Evolutionary conservation across 2,113 vertebrate species (phyloP), one percentile per base, ranked within the genome.

Genomic region (Saguinus imperator): DNA sequence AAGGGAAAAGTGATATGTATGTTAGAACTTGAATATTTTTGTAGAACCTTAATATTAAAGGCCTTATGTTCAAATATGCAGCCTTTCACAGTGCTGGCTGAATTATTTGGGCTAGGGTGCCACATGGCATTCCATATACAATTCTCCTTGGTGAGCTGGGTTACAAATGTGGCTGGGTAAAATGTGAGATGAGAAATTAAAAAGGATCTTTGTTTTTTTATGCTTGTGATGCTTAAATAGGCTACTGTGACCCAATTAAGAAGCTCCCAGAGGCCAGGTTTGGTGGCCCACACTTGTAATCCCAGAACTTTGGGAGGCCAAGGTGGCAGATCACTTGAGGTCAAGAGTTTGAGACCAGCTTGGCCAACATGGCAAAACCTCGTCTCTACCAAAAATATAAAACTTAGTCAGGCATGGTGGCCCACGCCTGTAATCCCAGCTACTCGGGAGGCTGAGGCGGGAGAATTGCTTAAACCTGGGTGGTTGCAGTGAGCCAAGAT

Each of bases 1-100:
- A 50, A 96, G 8, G 16, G 40, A 12, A 45, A 79, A 43, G 40
- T 29, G 43, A 45, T 35, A 23, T 11, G 5, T 27, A 5, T 61
- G 45, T 70, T 66, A 40, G 75, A 64, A 84, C 16, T 37, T 89
- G 48, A 92, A 55, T 90, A 48, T 84, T 94, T 91, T 52, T 93
- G 32, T 83, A 73, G 94, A 86, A 86, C 55, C 32, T 52, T 86
- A 79, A 40, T 64, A 25, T 25, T 43, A 82, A 93, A 48, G n/a
- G 9, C 27, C 27, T 85, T 27, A 1, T 11, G 16, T 76, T 92
- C 45, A 29, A 17, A 92, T 64, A 16, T 35, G 20, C 61, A 87
- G 35, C 35, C 52, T 55, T 83, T 85, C 61, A 37, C 9, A 0
- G 40, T 20, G 10, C 73, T 50, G 13, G 32, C 37, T 40, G 25